Base-by-base conservation (phyloP, 2,113 vertebrate species). In the Atrichornis clamosus region DNA sequence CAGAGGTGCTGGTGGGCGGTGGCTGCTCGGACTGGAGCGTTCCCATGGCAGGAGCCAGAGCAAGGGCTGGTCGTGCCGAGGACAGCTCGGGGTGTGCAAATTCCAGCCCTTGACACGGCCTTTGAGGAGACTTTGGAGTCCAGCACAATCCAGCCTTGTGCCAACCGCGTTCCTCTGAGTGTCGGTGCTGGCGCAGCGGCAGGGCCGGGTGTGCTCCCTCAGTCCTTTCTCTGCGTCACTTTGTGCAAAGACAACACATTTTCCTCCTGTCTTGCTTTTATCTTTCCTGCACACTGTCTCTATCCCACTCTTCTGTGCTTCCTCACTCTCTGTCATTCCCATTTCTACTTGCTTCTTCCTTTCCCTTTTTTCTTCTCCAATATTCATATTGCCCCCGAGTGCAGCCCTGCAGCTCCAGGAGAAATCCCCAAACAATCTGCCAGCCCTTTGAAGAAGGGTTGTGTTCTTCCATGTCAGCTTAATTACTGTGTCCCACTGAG, bases 401-500 rank as follows among this genome's bases (percentile, higher is more conserved):
- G 56, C 79, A 67, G 72, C 79, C 27, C 9, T 64, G 74, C 90
- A 52, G 19, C 49, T 64, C 0, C 78, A 33, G 95, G 78, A 88
- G 84, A 64, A 93, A n/a, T 90, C 88, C 90, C 92, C 72, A 50
- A 80, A 4, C 90, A 92, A 77, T 92, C 92, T 83, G 70, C 28
- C 85, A 90, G 75, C 82, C 85, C 85, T 94, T 95, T 97, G 92
- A 91, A 97, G 90, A n/a, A 3, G 14, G 26, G 53, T 50, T 88
- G 85, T 92, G 7, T 85, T 73, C 79, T 46, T 92, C 86, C 35
- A 4, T 88, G 88, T 92, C 39, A 3, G 72, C 92, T 92, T 95
- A 94, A 87, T 95, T 58, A 50, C 83, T 10, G 33, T 3, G 1
- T 44, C 85, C 90, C 72, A 0, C 4, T 23, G 92, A 72, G 94